phyloP scores from a whole-genome alignment of 2,797 vertebrate species.

The Ara ararauna region DNA sequence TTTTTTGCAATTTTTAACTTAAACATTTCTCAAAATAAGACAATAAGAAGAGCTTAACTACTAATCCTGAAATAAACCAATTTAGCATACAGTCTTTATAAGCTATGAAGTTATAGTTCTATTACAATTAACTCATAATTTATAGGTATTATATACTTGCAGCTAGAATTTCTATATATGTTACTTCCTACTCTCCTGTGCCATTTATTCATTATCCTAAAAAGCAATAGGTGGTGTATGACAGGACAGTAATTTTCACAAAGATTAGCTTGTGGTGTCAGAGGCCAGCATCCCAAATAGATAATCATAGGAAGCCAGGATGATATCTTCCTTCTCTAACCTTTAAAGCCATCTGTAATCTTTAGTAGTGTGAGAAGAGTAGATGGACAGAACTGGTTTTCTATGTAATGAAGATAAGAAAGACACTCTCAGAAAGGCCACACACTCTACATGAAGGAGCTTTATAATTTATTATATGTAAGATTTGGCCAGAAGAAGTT shows the following conservation, averaged over 20 bases:
- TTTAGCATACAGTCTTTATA: background rate
- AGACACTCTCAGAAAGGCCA: background rate
- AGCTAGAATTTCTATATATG: background rate
- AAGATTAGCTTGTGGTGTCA: background rate
- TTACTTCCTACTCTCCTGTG: background rate
- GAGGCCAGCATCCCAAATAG: background rate
- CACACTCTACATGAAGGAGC: background rate
- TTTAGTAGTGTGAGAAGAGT: background rate
- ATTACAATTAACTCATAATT: background rate
- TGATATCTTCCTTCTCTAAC: background rate
- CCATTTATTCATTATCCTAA: background rate
- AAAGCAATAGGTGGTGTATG: background rate
- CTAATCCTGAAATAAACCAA: background rate
- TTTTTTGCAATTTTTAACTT: background rate
- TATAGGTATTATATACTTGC: background rate
- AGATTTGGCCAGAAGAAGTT: background rate
- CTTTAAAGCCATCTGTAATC: background rate
- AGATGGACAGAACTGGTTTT: background rate
- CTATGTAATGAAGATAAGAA: background rate
- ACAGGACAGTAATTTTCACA: background rate
- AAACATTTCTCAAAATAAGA: background rate
- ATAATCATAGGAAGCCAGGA: background rate
- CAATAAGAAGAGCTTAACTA: background rate
- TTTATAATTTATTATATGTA: background rate
- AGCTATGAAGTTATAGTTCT: background rate